Evolutionary conservation across 2,888 invertebrate genomes (phyloP).

Genomic region (Gryllus longicercus): DNA sequence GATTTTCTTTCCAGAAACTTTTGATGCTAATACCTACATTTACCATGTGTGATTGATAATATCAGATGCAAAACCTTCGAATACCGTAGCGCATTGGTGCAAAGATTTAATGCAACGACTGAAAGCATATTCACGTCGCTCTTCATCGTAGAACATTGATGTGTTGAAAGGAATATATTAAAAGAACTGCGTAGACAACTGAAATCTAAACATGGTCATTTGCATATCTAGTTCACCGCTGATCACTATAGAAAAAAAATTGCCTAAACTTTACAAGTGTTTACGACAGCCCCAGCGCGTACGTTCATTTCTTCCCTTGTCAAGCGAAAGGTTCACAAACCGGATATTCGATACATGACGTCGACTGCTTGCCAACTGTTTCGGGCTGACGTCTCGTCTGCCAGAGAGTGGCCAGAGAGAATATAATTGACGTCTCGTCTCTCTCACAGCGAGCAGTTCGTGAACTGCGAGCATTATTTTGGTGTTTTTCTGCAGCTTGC

Average conservation of each 20-base stretch:
- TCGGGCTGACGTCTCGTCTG: constrained; percentile 30
- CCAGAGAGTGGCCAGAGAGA: background rate
- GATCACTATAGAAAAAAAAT: no score
- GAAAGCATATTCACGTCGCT: background rate
- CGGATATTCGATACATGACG: constrained; percentile 23
- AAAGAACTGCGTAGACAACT: background rate
- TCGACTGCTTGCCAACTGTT: constrained; percentile 29
- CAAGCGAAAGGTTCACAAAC: constrained; percentile 21
- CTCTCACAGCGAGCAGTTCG: background rate
- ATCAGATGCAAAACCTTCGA: no score
- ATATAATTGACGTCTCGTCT: constrained; percentile 27
- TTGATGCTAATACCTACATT: no score
- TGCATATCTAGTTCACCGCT: background rate
- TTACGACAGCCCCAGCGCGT: background rate
- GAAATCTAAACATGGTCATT: background rate
- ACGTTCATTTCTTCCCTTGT: constrained; percentile 12
- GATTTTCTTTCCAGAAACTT: no score
- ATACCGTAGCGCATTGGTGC: no score
- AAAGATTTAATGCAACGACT: background rate
- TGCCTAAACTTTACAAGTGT: no score
- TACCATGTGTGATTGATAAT: no score
- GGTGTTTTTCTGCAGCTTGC: background rate
- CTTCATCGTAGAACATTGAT: background rate
- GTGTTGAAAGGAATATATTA: background rate
- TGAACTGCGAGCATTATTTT: constrained; percentile 1